phyloP scores from a whole-genome alignment of 2,888 invertebrate species.

The Cancer borealis region DNA sequence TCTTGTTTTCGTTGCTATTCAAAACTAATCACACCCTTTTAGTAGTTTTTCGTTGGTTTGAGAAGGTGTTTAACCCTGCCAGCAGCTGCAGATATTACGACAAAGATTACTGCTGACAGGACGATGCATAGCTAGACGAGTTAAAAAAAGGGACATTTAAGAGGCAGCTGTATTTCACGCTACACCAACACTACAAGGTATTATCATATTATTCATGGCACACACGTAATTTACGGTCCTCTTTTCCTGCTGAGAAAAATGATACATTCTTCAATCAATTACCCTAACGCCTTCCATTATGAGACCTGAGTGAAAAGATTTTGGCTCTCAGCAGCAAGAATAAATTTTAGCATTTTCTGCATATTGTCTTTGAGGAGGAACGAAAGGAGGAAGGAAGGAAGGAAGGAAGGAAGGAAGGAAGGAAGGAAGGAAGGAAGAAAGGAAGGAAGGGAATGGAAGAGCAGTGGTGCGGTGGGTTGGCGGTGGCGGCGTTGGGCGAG shows the following conservation, averaged over 20 bases:
- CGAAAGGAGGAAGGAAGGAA: neutral
- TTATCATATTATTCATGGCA: conserved; percentile 48
- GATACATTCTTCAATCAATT: conserved; percentile 57
- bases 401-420: neutral
- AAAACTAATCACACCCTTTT: neutral
- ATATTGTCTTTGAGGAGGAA: conserved; percentile 44
- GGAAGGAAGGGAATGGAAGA: neutral
- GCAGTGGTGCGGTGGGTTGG: neutral
- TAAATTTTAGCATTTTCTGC: conserved; percentile 45
- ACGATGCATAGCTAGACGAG: neutral
- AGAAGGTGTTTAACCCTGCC: neutral
- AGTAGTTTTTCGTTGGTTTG: neutral
- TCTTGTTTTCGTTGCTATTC: neutral
- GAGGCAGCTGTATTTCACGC: conserved; percentile 34
- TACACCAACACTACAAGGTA: conserved; percentile 11
- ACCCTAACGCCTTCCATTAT: conserved; percentile 41
- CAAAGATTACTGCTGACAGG: neutral
- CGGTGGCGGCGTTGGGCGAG: neutral
- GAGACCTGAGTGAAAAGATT: conserved; percentile 50
- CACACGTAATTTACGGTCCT: conserved; percentile 27
- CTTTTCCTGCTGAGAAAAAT: conserved; percentile 45
- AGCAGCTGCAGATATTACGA: neutral
- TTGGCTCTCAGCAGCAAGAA: conserved; percentile 40
- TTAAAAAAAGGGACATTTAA: conserved; percentile 13
- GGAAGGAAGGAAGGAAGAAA: neutral